Evolutionary conservation across 2,888 invertebrate genomes (phyloP).

Genomic region (Plebejus anna): DNA sequence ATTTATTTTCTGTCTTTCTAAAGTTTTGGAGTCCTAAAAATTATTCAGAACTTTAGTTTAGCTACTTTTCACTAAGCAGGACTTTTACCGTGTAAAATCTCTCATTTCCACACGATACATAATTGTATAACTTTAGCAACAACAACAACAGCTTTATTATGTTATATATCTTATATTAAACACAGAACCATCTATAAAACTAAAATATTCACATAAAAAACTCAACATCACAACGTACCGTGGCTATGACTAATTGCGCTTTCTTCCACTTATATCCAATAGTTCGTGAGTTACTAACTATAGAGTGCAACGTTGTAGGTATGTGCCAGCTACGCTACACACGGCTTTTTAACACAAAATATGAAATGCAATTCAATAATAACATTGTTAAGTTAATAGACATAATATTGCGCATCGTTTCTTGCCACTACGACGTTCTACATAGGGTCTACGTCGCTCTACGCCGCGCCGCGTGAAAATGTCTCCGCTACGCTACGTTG

Average conservation of each 20-base stretch:
- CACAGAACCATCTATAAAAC: slow-evolving; percentile 49
- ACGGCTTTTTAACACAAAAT: slow-evolving; percentile 28
- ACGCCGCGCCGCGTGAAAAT: neutral
- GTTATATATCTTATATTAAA: slow-evolving; percentile 56
- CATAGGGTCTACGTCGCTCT: neutral
- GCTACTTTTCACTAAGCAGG: slow-evolving; percentile 23
- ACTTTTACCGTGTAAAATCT: slow-evolving; percentile 48
- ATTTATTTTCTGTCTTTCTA: neutral
- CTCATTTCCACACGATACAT: slow-evolving; percentile 53
- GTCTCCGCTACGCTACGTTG: neutral
- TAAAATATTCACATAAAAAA: slow-evolving; percentile 42
- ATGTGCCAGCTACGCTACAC: slow-evolving; percentile 44
- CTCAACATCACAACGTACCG: slow-evolving; percentile 40
- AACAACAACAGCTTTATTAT: slow-evolving; percentile 78
- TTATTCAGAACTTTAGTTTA: neutral
- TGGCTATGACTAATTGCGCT: slow-evolving; percentile 45
- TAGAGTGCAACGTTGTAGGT: slow-evolving; percentile 44
- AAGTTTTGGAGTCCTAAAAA: neutral
- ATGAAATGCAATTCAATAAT: slow-evolving; percentile 29
- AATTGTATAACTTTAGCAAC: slow-evolving; percentile 76
- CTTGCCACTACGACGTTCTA: neutral
- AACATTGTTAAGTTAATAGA: neutral
- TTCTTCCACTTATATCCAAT: slow-evolving; percentile 53
- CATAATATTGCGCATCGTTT: neutral
- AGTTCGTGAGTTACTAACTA: slow-evolving; percentile 55